Conservation (phyloP, 2,888 invertebrate genomes). For the Lasioglossum zephyrum region DNA sequence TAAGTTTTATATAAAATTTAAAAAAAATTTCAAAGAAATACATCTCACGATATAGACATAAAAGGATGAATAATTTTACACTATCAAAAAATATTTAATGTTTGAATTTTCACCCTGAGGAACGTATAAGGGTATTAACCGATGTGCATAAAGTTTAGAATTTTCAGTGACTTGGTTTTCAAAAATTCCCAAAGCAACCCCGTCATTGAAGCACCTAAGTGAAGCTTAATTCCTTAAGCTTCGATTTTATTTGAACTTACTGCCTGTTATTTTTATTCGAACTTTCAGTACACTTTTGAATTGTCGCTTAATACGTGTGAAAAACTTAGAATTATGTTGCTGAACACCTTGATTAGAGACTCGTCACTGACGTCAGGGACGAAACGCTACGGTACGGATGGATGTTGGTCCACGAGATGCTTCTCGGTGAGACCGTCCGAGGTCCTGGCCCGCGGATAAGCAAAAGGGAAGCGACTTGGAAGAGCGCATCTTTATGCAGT, state of each 20-base stretch:
- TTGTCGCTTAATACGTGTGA: not conserved
- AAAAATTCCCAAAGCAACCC: not conserved
- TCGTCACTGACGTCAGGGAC: too few species aligned
- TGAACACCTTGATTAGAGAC: too few species aligned
- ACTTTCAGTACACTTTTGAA: not conserved
- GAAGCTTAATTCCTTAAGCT: not conserved
- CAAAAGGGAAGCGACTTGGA: constrained; percentile 15
- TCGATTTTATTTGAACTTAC: not conserved
- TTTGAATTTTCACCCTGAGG: too few species aligned
- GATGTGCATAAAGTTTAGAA: not conserved
- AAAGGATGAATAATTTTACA: too few species aligned
- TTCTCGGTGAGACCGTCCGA: not conserved
- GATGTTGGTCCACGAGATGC: not conserved
- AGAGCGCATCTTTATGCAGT: constrained; percentile 67
- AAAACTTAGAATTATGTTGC: too few species aligned
- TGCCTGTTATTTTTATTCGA: too few species aligned
- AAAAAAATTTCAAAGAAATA: too few species aligned
- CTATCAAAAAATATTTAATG: too few species aligned
- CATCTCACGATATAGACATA: too few species aligned
- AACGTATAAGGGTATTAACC: too few species aligned
- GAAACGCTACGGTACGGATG: not conserved
- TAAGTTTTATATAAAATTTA: too few species aligned
- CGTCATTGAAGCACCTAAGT: not conserved
- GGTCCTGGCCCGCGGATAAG: not conserved
- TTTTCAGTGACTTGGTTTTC: not conserved